Base-by-base conservation (phyloP, 1,140 invertebrate species). In the Portunus trituberculatus region DNA sequence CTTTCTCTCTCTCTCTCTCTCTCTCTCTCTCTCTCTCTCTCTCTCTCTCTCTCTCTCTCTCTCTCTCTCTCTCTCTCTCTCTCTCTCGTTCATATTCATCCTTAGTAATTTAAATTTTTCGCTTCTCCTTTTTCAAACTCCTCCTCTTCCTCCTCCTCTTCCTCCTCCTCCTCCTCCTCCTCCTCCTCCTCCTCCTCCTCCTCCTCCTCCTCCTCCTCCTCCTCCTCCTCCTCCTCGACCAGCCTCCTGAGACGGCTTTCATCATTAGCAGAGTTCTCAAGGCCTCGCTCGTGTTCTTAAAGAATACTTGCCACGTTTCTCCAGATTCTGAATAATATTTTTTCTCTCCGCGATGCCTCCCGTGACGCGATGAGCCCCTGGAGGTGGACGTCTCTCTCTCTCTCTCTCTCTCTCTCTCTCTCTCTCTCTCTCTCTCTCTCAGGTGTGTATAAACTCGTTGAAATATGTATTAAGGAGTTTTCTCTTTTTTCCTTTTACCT, bases 271-370 rank as follows among this genome's bases (percentile, higher is more conserved):
- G 52, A 76, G 52, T 76, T 91, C 90, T 91, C 90, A 91, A 91
- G 90, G 90, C 90, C 90, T 39, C 52, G 52, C 90, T 91, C 90
- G 90, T 91, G 90, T 91, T 91, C 90, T 91, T 91, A 76, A 91
- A 91, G 59, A 91, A 67, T 67, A 76, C 90, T 91, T 91, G 90
- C 90, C 90, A 91, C 28, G 32, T 91, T 91, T 91, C 90, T 67
- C 90, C 12, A 76, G 52, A 91, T n/a, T 91, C 67, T 32, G 46
- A 32, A 91, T 91, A 91, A 31, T 87, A 31, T 76, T 76, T n/a
- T n/a, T 76, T 76, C 25, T n/a, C 25, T n/a, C 67, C 67, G 67
- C 67, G 67, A 76, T 76, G 67, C 52, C 52, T 59, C 52, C 52
- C 52, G 52, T 14, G 12, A 20, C 52, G 52, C 52, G 52, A 59